Conservation (phyloP, 2,113 vertebrate species). For the Orthochromis indermauri region DNA sequence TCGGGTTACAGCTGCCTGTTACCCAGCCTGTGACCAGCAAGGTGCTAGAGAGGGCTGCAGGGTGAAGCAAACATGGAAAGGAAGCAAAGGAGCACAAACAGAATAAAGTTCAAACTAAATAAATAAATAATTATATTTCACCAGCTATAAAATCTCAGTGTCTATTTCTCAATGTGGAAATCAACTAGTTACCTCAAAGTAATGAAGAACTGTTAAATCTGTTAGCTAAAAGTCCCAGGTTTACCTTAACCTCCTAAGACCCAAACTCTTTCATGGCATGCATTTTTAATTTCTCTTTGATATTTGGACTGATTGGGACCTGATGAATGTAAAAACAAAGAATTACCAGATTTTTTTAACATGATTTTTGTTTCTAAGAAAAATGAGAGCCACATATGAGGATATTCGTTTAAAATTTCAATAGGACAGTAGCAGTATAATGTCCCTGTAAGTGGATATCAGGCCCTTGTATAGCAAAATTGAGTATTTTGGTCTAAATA, state of each 20-base stretch:
- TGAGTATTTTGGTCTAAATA: not conserved
- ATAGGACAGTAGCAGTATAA: not conserved
- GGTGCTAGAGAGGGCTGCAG: not conserved
- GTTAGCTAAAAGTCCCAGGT: not conserved
- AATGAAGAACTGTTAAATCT: not conserved
- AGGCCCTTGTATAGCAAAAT: not conserved
- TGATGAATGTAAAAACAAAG: not conserved
- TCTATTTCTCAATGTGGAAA: not conserved
- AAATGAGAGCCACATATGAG: not conserved
- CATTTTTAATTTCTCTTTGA: not conserved
- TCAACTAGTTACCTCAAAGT: not conserved
- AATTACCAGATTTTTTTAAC: not conserved
- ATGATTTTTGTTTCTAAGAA: not conserved
- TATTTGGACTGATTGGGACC: not conserved
- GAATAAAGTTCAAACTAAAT: not conserved
- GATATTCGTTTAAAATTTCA: not conserved
- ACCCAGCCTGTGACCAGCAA: constrained; percentile 19
- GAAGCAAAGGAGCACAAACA: not conserved
- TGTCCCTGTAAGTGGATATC: not conserved
- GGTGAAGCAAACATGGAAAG: not conserved
- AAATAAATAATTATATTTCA: not conserved
- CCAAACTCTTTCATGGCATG: not conserved
- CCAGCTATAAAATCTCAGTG: not conserved
- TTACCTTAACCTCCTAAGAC: not conserved
- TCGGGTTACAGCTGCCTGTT: constrained; percentile 38